Evolutionary conservation across 1,140 invertebrate species (phyloP), one percentile per base, ranked within the genome.

Genomic region (Diorhabda sublineata): DNA sequence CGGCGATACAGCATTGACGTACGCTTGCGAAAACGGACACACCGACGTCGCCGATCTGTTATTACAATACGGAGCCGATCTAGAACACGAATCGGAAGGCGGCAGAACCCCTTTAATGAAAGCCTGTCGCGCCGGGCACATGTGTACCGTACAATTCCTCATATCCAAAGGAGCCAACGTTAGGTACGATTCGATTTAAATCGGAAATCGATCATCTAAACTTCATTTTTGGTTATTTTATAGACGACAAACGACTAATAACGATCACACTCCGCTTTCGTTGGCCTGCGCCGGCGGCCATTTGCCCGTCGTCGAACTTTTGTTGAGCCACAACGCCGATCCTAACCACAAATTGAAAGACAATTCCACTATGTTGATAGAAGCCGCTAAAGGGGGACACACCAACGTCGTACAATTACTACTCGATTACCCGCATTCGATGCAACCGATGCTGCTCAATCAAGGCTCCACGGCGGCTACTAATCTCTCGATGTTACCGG

Each of bases 341-440:
- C 94, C 95, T 58, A 94, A 93, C 82, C 95, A 98, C 83, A 97
- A 96, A 83, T 85, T 99, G 7, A 98, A 98, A 90, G 97, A 99
- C 84, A 98, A 97, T 81, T 97, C 95, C 58, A 98, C 96, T 45
- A 98, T 98, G 92, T 85, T 99, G 67, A 98, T 99, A 74, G 98
- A 99, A 83, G 97, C 97, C 47, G 93, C 97, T 8, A 98, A 98
- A 83, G 96, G 96, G 63, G 97, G 97, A 0, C 96, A 99, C 81
- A 97, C 95, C 1, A 90, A 89, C 73, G 96, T 98, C 68, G 97
- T 99, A 42, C 94, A 98, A 82, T 82, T 98, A 69, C 83, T 99
- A 61, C 86, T 99, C 64, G 96, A 99, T 81, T 98, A 94, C 84
- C 95, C 95, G 42, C 93, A 94, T 81, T 91, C 89, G 74, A 87